Percentiles rank a stretch among this genome's conserved stretches.
These are phyloP conservation scores for Bubalus kerabau DNA, from an alignment of 2,113 vertebrate genomes.

Conservation along the genomic window DNA sequence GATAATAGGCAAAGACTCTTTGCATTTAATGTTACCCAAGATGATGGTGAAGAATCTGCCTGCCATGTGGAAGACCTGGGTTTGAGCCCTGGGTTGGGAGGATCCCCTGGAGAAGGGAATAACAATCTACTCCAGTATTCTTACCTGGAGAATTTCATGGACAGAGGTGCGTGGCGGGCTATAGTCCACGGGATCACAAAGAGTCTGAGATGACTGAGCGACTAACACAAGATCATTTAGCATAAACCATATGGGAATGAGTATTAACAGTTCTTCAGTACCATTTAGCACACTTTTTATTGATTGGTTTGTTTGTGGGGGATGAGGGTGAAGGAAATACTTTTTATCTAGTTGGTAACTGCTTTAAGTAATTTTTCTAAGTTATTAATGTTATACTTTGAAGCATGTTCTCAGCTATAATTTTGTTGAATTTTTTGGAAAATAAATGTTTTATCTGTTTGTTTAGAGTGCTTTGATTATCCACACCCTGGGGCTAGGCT, in stretches of 20 bases:
- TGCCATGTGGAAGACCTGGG: neutral
- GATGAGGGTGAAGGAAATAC: neutral
- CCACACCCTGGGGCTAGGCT: neutral
- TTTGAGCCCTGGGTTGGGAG: neutral
- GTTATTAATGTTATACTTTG: neutral
- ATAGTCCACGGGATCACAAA: neutral
- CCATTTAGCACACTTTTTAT: neutral
- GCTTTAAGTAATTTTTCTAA: neutral
- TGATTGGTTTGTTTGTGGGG: neutral
- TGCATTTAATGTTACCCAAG: neutral
- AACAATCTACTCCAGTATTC: neutral
- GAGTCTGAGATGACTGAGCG: neutral
- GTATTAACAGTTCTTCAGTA: neutral
- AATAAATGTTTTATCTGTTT: neutral
- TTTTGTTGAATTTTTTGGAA: conserved; percentile 30
- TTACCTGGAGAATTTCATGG: neutral
- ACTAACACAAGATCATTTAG: neutral
- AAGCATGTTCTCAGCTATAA: neutral
- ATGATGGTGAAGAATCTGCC: neutral
- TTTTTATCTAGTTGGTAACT: neutral
- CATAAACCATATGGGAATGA: neutral
- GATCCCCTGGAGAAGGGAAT: neutral
- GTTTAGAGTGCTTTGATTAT: neutral
- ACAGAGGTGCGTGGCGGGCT: neutral
- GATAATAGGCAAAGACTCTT: neutral